Evolutionary conservation across 2,113 vertebrate species (phyloP), one percentile per base, ranked within the genome.

Genomic region (Apodemus sylvaticus): DNA sequence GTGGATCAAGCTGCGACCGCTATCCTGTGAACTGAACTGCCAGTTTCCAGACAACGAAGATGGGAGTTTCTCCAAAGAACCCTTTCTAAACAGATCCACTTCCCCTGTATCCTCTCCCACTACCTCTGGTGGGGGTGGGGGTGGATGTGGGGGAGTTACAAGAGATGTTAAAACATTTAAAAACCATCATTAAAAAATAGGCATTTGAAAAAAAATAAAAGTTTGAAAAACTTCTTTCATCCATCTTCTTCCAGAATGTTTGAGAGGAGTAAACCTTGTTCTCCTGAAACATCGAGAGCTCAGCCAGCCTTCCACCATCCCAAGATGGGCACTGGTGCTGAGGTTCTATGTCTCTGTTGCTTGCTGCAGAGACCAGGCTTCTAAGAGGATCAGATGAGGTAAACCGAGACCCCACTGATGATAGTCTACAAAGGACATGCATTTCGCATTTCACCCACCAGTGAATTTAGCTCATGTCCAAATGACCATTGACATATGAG

Each of bases 281-380:
- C 22, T 85, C n/a, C 0, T n/a, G 14, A 17, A 53, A 31, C 2
- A 0, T 1, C 5, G 48, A 39, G 5, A 8, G 62, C 29, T 68
- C 68, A 6, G n/a, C 64, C 42, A 51, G 11, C 45, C n/a, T n/a
- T 0, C 7, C 17, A 0, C 53, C 45, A 0, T 6, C 10, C 36
- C 14, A 12, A 14, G 17, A 64, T 82, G 17, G 64, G 36, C 3
- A 19, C 31, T 0, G 26, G 42, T 86, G 4, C 16, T 3, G n/a
- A 0, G 3, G 36, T 36, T 58, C 1, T 0, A 11, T 1, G 9
- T 70, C 2, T 3, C 87, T 12, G 7, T 66, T 0, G 45, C 82
- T 4, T 36, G 24, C 24, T 8, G 26, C 66, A 53, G 60, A 85
- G 81, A 45, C 39, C 0, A 5, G 58, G 90, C 39, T 86, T 90